Evolutionary conservation across 2,888 invertebrate species (phyloP).

Genomic region (Ditylenchus weischeri): DNA sequence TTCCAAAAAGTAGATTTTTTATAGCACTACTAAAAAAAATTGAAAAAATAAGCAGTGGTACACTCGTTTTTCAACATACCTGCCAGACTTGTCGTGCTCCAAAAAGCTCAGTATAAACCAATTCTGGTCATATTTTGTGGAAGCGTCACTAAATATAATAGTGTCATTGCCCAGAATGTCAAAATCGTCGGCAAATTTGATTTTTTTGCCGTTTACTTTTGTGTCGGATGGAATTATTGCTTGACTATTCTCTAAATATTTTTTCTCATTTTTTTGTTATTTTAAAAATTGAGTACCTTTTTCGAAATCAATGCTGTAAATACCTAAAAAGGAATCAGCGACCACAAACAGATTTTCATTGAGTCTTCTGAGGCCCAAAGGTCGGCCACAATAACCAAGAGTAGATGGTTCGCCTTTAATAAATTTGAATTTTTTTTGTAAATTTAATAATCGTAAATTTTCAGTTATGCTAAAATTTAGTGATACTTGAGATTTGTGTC

Average conservation of each 20-base stretch:
- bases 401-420: conserved; percentile 13
- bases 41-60: too few species aligned
- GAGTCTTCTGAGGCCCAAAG: conserved; percentile 26
- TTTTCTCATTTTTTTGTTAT: not conserved
- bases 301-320: conserved; percentile 28
- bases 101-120: conserved; percentile 21
- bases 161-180: conserved; percentile 33
- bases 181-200: conserved; percentile 32
- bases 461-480: not conserved
- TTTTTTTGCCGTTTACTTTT: conserved; percentile 19
- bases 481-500: not conserved
- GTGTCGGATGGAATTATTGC: conserved; percentile 13
- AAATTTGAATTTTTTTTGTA: not conserved
- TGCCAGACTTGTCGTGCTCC: conserved; percentile 17
- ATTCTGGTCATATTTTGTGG: conserved; percentile 16
- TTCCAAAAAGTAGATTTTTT: not conserved
- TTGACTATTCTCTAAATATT: conserved; percentile 15
- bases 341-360: conserved; percentile 27
- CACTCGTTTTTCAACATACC: not conserved
- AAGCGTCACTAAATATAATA: conserved; percentile 33
- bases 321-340: conserved; percentile 25
- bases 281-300: conserved; percentile 24
- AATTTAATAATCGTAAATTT: too few species aligned
- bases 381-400: conserved; percentile 14
- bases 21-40: not conserved